Evolutionary conservation across 2,113 vertebrate genomes (phyloP), one percentile per base, ranked within the genome.

Genomic region (Syrmaticus mikado): DNA sequence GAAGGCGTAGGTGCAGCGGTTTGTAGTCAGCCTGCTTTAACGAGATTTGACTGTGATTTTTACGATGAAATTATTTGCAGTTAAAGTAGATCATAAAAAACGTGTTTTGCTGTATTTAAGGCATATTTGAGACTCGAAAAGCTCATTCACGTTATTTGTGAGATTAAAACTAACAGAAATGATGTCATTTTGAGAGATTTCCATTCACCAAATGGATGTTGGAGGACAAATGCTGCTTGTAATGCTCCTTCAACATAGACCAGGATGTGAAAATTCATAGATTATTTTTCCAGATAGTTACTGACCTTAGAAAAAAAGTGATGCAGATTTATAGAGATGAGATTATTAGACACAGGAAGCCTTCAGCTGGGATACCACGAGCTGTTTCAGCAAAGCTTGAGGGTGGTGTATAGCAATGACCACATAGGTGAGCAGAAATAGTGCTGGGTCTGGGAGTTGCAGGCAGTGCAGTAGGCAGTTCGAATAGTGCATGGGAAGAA

Each of bases 11-110:
- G 86, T 84, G 75, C 71, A 89, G 89, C 80, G 50, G 73, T 82
- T 74, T 0, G 6, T 67, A 80, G 72, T 93, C 75, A 94, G 64
- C n/a, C 36, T 93, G 36, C 78, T 82, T 94, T 94, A 95, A 91
- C 80, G 87, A 87, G 85, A 95, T 94, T 91, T 91, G 61, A 34
- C 78, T 94, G 45, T 84, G 80, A 77, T 95, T 91, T 91, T 89
- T 88, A 36, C 72, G 58, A 79, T 64, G 19, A 95, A 95, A 95
- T 92, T 89, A 82, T 89, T 92, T 48, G 79, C 80, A 34, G 52
- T 89, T 95, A 83, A 93, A 91, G 41, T 92, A 46, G 82, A 38
- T 73, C 83, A 55, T 36, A 46, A 8, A 91, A 62, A 53, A 48
- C 6, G 27, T 48, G 1, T 74, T 95, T 74, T 64, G 67, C 85